Evolutionary conservation across 2,113 vertebrate genomes (phyloP).

Genomic region (Ondatra zibethicus): DNA sequence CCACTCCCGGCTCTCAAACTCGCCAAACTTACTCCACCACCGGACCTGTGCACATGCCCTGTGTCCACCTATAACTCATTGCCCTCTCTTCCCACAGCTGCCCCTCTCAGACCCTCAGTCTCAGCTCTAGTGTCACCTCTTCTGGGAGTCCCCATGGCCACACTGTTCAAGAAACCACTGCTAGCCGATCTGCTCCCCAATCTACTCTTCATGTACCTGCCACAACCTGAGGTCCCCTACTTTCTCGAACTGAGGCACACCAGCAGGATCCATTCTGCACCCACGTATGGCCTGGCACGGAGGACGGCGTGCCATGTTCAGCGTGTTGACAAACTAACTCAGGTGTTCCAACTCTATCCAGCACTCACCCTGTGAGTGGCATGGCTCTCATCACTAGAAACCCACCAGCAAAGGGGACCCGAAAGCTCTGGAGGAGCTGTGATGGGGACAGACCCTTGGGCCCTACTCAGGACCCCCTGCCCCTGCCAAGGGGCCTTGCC

Average conservation of each 20-base stretch:
- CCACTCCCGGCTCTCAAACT: background rate
- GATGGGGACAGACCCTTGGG: background rate
- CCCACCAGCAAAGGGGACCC: background rate
- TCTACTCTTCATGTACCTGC: background rate
- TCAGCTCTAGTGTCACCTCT: background rate
- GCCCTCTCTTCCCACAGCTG: background rate
- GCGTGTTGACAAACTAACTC: fast-evolving
- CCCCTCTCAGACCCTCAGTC: background rate
- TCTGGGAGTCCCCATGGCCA: background rate
- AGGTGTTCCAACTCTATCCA: background rate
- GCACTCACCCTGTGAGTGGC: background rate
- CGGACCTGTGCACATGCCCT: background rate
- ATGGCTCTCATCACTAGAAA: background rate
- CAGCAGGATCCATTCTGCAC: background rate
- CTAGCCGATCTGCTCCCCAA: fast-evolving
- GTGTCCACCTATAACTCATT: fast-evolving
- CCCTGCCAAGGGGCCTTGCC: background rate
- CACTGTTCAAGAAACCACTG: background rate
- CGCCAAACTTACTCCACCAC: background rate
- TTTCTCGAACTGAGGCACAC: background rate
- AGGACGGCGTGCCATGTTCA: background rate
- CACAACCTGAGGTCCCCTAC: background rate
- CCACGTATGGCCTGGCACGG: background rate
- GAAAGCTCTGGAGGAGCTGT: background rate
- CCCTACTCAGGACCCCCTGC: background rate